Conservation (phyloP, 2,113 vertebrate species). For the Alligator mississippiensis region DNA sequence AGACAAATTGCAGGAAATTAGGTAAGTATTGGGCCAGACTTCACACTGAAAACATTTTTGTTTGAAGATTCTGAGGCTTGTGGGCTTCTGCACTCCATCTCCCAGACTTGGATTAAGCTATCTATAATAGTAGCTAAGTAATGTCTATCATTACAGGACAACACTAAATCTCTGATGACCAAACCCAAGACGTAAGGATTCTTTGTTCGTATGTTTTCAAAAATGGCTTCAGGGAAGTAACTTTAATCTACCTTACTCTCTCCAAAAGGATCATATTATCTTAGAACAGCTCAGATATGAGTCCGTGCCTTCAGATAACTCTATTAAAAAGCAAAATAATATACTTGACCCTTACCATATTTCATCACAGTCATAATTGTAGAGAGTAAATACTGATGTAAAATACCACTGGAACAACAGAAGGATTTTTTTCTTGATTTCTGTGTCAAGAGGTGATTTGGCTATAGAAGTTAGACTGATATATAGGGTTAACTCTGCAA, state of each 20-base stretch:
- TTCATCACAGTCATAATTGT: not conserved
- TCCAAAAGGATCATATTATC: not conserved
- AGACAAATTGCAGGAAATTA: not conserved
- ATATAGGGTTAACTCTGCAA: too few species aligned
- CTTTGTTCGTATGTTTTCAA: not conserved
- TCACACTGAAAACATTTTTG: not conserved
- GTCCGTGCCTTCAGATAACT: not conserved
- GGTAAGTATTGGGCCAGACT: not conserved
- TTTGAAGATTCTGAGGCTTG: not conserved
- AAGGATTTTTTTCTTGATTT: not conserved
- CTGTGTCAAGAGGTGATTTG: slow-evolving; percentile 7
- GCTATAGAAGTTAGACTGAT: not conserved
- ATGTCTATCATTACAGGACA: not conserved
- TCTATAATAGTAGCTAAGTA: not conserved
- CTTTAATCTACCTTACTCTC: not conserved
- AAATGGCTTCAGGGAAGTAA: not conserved
- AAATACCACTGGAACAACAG: slow-evolving; percentile 35
- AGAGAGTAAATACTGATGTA: not conserved
- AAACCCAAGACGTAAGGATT: not conserved
- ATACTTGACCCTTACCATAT: not conserved
- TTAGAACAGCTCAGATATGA: not conserved
- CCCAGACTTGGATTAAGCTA: not conserved
- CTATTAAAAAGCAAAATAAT: not conserved
- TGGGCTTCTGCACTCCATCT: not conserved
- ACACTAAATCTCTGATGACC: not conserved